Evolutionary conservation across 2,797 vertebrate genomes (phyloP).

Genomic region (Okamejei kenojei): DNA sequence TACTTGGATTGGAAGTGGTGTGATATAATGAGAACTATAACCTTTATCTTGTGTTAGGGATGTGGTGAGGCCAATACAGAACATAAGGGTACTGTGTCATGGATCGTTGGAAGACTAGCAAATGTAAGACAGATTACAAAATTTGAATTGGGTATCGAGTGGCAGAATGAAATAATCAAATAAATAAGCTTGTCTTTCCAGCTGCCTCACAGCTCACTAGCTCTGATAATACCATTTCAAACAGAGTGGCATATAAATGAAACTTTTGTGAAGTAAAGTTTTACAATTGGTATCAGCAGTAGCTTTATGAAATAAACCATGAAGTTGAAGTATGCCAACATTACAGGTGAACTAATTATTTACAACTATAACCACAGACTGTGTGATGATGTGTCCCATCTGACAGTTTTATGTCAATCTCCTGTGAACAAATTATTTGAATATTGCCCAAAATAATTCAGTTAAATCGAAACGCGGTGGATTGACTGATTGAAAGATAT

Average conservation of each 20-base stretch:
- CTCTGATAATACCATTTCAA: not conserved
- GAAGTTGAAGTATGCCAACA: not conserved
- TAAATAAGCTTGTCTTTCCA: not conserved
- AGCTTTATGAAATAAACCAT: not conserved
- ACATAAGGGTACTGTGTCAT: not conserved
- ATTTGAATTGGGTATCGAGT: not conserved
- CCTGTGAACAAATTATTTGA: not conserved
- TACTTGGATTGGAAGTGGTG: not conserved
- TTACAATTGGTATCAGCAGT: not conserved
- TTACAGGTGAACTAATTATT: not conserved
- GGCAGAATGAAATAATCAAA: not conserved
- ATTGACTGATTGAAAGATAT: too few species aligned
- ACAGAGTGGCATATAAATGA: not conserved
- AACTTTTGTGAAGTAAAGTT: not conserved
- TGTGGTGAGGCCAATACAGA: not conserved
- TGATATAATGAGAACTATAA: not conserved
- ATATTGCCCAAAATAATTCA: not conserved
- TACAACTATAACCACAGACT: not conserved
- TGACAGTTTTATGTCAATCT: not conserved
- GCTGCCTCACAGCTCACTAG: not conserved
- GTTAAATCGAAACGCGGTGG: too few species aligned
- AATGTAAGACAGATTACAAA: not conserved
- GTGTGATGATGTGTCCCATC: not conserved
- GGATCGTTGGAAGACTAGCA: not conserved
- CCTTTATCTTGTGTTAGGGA: not conserved